Base-by-base conservation (phyloP, 2,113 vertebrate genomes). In the Pitta sordida region DNA sequence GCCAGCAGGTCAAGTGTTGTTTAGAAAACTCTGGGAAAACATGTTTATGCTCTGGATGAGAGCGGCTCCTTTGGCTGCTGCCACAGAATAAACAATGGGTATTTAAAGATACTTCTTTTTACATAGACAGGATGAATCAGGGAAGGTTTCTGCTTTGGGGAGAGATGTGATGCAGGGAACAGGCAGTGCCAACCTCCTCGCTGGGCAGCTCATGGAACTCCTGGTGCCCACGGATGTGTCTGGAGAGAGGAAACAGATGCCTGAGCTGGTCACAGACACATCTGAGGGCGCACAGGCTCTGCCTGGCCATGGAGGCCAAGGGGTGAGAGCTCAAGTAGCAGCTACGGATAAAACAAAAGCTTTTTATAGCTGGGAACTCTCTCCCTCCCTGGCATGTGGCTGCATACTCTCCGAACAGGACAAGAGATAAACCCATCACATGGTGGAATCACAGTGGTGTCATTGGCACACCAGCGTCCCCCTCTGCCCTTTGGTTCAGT, bases 321-420 rank as follows among this genome's bases (percentile, higher is more conserved):
- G 76, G 53, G 3, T 32, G 68, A 58, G 53, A 32, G 73, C 63
- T 58, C 82, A 34, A 51, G 86, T 53, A 73, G 81, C 81, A 85
- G 67, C 60, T 10, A 1, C 13, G 93, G 90, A 80, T 95, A 69
- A 96, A 92, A 64, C 20, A 52, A 52, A 76, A 59, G 86, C 83
- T 96, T 90, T 96, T 96, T 92, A 91, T 89, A 95, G 84, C 87
- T 74, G 87, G 70, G 90, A 86, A 19, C 80, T 76, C 29, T 3
- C 73, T 76, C 63, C 19, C 48, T 59, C 52, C 53, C 91, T 43
- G 68, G 85, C 74, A 78, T 1, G 37, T 30, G 82, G n/a, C 55
- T 7, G 12, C 75, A 13, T 34, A 2, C 36, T n/a, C 21, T 46
- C 13, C 0, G 34, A 27, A 39, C 68, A 60, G 89, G 63, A 6